Conservation (phyloP, 2,797 vertebrate genomes). For the Tangara arthus region DNA sequence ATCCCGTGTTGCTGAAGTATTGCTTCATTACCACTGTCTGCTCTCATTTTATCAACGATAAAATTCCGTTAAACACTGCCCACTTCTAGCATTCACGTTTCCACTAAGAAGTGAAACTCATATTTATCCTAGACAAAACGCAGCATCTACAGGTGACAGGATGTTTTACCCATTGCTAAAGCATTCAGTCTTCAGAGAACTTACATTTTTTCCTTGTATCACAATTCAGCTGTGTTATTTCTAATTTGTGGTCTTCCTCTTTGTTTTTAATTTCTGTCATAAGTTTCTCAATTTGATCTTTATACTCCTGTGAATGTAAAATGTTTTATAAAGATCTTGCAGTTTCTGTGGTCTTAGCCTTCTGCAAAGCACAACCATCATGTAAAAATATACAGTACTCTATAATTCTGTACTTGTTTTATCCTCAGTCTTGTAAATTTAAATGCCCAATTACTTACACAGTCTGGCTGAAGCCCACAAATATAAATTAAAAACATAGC, state of each 20-base stretch:
- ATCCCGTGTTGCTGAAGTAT: background rate
- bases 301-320: slow-evolving; percentile 70
- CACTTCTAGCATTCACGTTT: background rate
- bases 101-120: background rate
- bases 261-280: slow-evolving; percentile 71
- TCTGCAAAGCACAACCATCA: background rate
- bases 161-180: background rate
- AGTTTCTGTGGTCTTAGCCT: background rate
- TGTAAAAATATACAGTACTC: background rate
- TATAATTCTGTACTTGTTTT: background rate
- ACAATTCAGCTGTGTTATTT: slow-evolving; percentile 62
- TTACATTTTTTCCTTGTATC: slow-evolving; percentile 71
- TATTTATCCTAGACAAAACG: background rate
- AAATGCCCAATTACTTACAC: background rate
- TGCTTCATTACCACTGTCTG: background rate
- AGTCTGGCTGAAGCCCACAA: background rate
- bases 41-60: background rate
- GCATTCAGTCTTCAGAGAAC: background rate
- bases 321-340: background rate
- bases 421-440: background rate
- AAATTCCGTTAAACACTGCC: background rate
- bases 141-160: background rate
- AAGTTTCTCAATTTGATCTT: slow-evolving; percentile 68
- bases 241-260: slow-evolving; percentile 66
- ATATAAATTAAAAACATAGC: background rate